phyloP scores from a whole-genome alignment of 2,797 vertebrate species.

The Pseudochirops corinnae region DNA sequence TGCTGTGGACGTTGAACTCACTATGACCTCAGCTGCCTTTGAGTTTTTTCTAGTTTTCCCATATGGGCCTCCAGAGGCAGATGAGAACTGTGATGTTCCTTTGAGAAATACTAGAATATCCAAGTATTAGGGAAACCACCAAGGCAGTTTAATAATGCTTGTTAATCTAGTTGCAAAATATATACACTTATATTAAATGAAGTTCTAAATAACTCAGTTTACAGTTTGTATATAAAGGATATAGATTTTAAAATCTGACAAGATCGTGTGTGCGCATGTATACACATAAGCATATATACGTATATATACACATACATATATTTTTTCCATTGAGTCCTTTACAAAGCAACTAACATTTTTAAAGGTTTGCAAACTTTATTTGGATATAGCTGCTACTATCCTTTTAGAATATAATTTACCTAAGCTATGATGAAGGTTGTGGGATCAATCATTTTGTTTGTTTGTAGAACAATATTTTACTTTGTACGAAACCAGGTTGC shows the following conservation, averaged over 20 bases:
- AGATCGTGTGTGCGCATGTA: not conserved
- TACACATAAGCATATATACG: not conserved
- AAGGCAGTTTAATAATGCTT: conserved; percentile 73
- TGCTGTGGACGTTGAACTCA: not conserved
- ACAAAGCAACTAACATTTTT: conserved; percentile 32
- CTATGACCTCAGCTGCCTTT: conserved; percentile 48
- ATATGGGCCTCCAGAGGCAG: conserved; percentile 34
- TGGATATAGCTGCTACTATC: not conserved
- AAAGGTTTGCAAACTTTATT: conserved; percentile 22
- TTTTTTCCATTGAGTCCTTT: conserved; percentile 46
- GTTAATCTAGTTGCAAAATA: conserved; percentile 71
- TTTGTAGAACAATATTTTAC: conserved; percentile 22
- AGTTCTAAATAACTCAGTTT: conserved; percentile 70
- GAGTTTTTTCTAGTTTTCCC: not conserved
- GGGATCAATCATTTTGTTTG: not conserved
- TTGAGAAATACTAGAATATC: conserved; percentile 52
- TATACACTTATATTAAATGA: conserved; percentile 64
- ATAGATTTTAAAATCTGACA: conserved; percentile 65
- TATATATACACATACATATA: not conserved
- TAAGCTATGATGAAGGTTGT: conserved; percentile 9
- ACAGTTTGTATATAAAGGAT: conserved; percentile 27
- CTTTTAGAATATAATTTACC: conserved; percentile 41
- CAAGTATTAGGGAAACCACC: conserved; percentile 18
- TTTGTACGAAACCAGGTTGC: conserved; percentile 32
- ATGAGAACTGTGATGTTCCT: conserved; percentile 42